Evolutionary conservation across 2,888 invertebrate genomes (phyloP).

Genomic region (Corbicula japonica): DNA sequence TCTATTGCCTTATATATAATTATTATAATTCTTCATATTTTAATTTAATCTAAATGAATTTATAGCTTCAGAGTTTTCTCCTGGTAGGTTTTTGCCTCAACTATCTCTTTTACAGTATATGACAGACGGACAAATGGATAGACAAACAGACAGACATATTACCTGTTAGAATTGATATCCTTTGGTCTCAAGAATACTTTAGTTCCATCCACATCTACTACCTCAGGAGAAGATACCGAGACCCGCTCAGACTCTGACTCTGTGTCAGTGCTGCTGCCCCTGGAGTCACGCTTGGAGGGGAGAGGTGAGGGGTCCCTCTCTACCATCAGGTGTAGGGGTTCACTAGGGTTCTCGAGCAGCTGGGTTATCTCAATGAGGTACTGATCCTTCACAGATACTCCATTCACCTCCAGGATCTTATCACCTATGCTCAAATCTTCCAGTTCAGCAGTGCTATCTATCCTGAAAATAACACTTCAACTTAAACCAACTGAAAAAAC

Average conservation of each 20-base stretch:
- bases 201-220: conserved; percentile 70
- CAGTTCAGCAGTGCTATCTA: conserved; percentile 89
- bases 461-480: too few relatives aligned
- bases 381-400: conserved; percentile 93
- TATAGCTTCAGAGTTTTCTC: too few relatives aligned
- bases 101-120: too few relatives aligned
- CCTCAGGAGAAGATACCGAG: conserved; percentile 47
- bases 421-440: conserved; percentile 97
- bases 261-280: conserved; percentile 43
- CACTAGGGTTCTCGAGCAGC: conserved; percentile 79
- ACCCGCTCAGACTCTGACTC: conserved; percentile 44
- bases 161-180: conserved; percentile 57
- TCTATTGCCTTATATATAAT: too few relatives aligned
- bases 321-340: conserved; percentile 91
- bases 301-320: conserved; percentile 95
- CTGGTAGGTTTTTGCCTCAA: too few relatives aligned
- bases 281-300: conserved; percentile 41
- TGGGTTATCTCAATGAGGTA: conserved; percentile 91
- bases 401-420: conserved; percentile 96
- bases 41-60: too few relatives aligned
- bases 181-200: conserved; percentile 76
- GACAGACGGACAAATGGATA: too few relatives aligned
- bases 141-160: too few relatives aligned
- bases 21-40: too few relatives aligned
- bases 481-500: too few relatives aligned